Conservation (phyloP, 1,140 invertebrate species). For the Sycophila sp. region DNA sequence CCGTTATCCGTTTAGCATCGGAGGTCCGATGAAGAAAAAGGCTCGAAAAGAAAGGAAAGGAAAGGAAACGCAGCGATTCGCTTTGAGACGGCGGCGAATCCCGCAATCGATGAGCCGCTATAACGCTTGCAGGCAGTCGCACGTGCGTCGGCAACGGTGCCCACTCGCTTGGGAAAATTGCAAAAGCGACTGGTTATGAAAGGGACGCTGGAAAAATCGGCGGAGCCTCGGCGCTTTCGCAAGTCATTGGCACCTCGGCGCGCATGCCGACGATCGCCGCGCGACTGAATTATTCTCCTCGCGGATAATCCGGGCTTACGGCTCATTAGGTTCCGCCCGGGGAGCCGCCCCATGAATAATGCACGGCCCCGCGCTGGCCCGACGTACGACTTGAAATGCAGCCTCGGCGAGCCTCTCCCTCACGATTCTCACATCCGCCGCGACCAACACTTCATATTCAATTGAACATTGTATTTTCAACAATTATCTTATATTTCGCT, state of each 20-base stretch:
- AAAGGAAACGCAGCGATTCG: no score
- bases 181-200: background rate
- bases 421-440: no score
- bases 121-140: no score
- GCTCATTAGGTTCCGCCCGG: background rate
- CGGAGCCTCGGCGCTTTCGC: background rate
- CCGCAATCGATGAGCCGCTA: background rate
- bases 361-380: no score
- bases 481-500: no score
- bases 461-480: no score
- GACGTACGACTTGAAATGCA: constrained; percentile 7
- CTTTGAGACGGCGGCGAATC: no score
- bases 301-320: constrained; percentile 33
- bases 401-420: background rate
- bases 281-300: constrained; percentile 61
- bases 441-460: no score
- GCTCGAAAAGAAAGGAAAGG: no score
- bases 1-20: no score
- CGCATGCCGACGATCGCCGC: constrained; percentile 46
- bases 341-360: background rate
- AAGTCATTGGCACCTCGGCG: background rate
- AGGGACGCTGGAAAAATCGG: background rate
- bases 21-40: no score
- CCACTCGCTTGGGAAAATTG: no score
- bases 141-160: background rate